phyloP scores from a whole-genome alignment of 2,888 invertebrate species.

The Teleogryllus oceanicus region DNA sequence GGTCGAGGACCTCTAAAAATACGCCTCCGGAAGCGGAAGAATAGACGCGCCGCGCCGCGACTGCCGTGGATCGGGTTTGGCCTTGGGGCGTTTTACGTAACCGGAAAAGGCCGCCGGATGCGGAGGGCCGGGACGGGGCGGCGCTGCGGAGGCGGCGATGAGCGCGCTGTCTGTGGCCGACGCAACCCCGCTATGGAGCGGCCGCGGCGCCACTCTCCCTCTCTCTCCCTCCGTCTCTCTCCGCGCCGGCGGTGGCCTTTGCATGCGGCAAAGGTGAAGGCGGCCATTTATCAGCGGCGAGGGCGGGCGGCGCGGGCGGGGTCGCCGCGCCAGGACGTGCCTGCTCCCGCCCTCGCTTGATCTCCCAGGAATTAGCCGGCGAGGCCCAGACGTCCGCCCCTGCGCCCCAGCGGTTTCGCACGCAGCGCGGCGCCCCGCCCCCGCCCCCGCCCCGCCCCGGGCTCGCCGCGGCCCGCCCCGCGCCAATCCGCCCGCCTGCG shows the following conservation, averaged over 20 bases:
- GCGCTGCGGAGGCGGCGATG: too few relatives aligned
- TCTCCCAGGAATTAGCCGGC: not conserved
- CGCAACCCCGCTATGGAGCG: too few relatives aligned
- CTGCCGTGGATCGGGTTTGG: not conserved
- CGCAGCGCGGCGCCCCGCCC: not conserved
- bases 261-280: constrained; percentile 35
- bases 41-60: too few relatives aligned
- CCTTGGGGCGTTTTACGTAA: not conserved
- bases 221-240: not conserved
- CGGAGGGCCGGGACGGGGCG: too few relatives aligned
- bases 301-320: constrained; percentile 28
- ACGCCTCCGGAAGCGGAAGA: too few relatives aligned
- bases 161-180: too few relatives aligned
- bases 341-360: not conserved
- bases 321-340: not conserved
- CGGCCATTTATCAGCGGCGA: constrained; percentile 38
- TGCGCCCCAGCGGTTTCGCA: not conserved
- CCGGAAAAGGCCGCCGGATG: not conserved
- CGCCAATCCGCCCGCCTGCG: not conserved
- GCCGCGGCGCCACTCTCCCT: not conserved
- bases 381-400: too few relatives aligned
- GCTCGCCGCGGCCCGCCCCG: too few relatives aligned
- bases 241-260: constrained; percentile 28
- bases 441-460: too few relatives aligned
- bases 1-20: too few relatives aligned